Base-by-base conservation (phyloP, 2,888 invertebrate genomes). In the Physocephala rufipes region DNA sequence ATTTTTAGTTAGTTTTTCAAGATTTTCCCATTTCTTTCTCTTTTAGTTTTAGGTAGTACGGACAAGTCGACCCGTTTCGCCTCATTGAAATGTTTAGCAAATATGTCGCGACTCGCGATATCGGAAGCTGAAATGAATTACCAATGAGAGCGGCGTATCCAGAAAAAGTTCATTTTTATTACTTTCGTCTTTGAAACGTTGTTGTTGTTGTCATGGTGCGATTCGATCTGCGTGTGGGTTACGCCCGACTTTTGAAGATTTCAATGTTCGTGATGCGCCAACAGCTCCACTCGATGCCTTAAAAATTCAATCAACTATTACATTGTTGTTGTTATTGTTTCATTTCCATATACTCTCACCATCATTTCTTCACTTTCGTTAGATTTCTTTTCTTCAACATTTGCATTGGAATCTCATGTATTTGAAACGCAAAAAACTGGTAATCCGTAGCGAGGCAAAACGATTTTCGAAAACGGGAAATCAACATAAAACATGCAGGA, bases 101-200 rank as follows among this genome's bases (percentile, higher is more conserved):
- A 67, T 55, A 43, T 67, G 67, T 26, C 30, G 24, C 24, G 15
- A 26, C 58, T 26, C 30, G 24, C 24, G 15, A 26, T 58, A 67
- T 67, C 67, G 67, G 67, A 67, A 67, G 67, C 67, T 67, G 26
- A 24, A 4, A 58, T n/a, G 67, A 67, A 58, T 67, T 67, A 58
- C 58, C 67, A 67, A 21, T 58, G 67, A 58, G 45, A 53, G 53
- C 43, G 43, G 67, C 67, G 67, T 67, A 58, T 67, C 67, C 67
- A 24, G 45, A 13, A 9, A 7, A 36, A 7, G 36, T 36, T 7
- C 9, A 9, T 36, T 36, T 36, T 55, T 55, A 58, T 58, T 24
- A 15, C n/a, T 16, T 26, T 26, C 43, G 53, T 16, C 21, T 2
- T 30, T 21, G n/a, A n/a, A n/a, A n/a, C n/a, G 66, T 55, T 43